Percentiles rank a stretch among this genome's conserved stretches.
Conservation (phyloP, 2,113 vertebrate genomes). For the Rallus limicola region DNA sequence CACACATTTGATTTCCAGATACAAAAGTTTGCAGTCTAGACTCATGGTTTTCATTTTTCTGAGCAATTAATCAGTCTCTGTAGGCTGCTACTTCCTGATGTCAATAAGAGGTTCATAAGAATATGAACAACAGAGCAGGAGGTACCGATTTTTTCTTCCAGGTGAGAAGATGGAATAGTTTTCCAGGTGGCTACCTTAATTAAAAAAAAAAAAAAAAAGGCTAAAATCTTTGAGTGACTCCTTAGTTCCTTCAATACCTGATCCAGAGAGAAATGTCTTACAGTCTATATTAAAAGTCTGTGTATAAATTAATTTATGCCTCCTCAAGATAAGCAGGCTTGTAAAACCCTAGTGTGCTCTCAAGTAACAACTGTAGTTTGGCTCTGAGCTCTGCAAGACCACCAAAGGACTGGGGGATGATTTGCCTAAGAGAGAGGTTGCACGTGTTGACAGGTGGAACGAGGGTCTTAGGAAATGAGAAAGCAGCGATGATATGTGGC, state of each 20-base stretch:
- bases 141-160: neutral
- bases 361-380: neutral
- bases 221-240: neutral
- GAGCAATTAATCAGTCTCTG: constrained; percentile 44
- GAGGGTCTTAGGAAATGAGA: neutral
- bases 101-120: constrained; percentile 33
- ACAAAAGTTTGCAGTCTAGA: constrained; percentile 51
- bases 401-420: neutral
- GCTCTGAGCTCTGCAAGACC: neutral
- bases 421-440: neutral
- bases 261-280: neutral
- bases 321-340: neutral
- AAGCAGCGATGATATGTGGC: neutral
- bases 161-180: neutral
- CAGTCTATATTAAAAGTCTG: neutral
- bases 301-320: neutral
- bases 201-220: constrained; percentile 14
- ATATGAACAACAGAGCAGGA: constrained; percentile 17
- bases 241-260: neutral
- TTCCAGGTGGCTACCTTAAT: neutral
- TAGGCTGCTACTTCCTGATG: constrained; percentile 47
- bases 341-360: neutral
- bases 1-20: constrained; percentile 58
- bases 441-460: neutral
- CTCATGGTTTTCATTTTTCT: constrained; percentile 54